Base-by-base conservation (phyloP, 2,113 vertebrate species). In the Toxostoma redivivum region DNA sequence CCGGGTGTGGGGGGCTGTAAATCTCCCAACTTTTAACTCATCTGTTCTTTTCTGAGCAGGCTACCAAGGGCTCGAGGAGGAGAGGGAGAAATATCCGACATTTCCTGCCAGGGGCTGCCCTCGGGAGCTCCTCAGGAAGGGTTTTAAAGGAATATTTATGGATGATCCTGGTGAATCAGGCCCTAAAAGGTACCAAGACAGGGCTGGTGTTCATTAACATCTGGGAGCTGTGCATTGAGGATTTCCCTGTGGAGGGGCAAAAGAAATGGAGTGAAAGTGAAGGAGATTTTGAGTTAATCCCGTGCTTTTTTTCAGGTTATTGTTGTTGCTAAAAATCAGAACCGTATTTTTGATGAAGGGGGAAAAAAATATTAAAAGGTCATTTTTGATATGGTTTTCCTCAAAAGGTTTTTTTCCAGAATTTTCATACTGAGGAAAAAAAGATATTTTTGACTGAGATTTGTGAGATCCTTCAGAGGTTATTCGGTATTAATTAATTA, bases 131-230 rank as follows among this genome's bases (percentile, higher is more conserved):
- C 95, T 92, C 92, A 13, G 88, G 83, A 94, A 96, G 82, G 95
- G 95, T 94, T 96, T 96, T 85, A 92, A 94, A 90, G 95, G 71
- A 96, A 95, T 97, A 97, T 97, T 97, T 97, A 97, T 97, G 97
- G 96, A 97, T 91, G 96, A 95, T 94, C 90, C 18, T 17, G 60
- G 81, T 51, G 96, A 96, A 97, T 96, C 95, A 25, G 95, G 89
- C 93, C 79, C 93, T 97, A 61, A 94, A 95, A 97, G 88, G 94
- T 81, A 88, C 50, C 42, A 61, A 76, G 94, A 56, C 38, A 80
- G 93, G 95, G 62, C 97, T 97, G 97, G 60, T 97, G 90, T 95
- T 97, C 95, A 97, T 97, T 97, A 97, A 84, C 60, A 18, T 84
- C 86, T 95, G 93, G 97, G 96, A 97, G 58, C 86, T 79, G 42